These are phyloP conservation scores for Tetraneura akinire DNA, from an alignment of 1,140 invertebrate species.

Conservation along the genomic window DNA sequence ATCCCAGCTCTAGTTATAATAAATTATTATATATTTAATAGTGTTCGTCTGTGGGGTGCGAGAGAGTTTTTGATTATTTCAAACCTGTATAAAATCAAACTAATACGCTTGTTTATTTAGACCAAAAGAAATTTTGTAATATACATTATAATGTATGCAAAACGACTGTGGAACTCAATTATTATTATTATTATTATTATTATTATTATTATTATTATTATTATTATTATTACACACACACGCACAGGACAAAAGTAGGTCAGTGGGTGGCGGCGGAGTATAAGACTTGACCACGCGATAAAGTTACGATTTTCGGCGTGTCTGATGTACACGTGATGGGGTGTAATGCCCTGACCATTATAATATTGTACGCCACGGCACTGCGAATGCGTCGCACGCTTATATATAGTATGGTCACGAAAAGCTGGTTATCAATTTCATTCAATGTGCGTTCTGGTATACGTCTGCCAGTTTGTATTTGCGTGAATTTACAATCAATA, in stretches of 20 bases:
- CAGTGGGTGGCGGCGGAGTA: conserved; percentile 23
- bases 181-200: no score
- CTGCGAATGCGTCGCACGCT: conserved; percentile 3
- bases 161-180: not conserved
- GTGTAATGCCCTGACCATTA: conserved; percentile 24
- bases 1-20: no score
- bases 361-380: not conserved
- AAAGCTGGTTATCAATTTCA: conserved; percentile 25
- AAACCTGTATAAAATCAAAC: no score
- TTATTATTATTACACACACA: not conserved
- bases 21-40: no score
- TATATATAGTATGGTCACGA: conserved; percentile 13
- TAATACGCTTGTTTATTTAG: not conserved
- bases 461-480: not conserved
- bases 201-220: no score
- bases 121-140: not conserved
- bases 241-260: conserved; percentile 15
- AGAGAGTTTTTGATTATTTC: no score
- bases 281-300: conserved; percentile 37
- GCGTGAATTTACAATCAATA: not conserved
- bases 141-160: not conserved
- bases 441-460: not conserved
- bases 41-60: no score
- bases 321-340: not conserved
- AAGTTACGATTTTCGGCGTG: conserved; percentile 18